Conservation (phyloP, 2,797 vertebrate genomes). For the Otolemur crassicaudatus region DNA sequence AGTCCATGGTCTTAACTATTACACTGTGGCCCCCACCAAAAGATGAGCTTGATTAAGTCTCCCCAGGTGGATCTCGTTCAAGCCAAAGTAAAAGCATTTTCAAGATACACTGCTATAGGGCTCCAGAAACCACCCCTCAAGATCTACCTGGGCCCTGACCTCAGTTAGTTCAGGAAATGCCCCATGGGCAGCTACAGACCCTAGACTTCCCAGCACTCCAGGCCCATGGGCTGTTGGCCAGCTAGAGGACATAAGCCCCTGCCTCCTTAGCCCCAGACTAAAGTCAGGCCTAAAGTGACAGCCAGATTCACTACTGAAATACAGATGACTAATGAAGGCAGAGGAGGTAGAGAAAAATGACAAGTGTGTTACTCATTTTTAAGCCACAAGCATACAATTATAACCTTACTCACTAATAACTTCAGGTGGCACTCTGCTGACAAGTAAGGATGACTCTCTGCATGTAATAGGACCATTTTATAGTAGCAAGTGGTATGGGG, state of each 20-base stretch:
- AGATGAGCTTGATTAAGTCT: not conserved
- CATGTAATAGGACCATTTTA: not conserved
- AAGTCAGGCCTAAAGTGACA: constrained; percentile 55
- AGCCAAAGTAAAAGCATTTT: not conserved
- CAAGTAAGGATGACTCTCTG: constrained; percentile 65
- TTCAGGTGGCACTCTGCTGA: constrained; percentile 74
- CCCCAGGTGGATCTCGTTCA: not conserved
- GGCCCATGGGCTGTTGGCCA: not conserved
- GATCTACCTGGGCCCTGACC: not conserved
- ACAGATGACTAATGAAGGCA: constrained; percentile 76
- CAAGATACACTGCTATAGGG: not conserved
- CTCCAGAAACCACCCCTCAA: not conserved
- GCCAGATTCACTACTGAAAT: constrained; percentile 25
- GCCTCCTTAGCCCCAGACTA: not conserved
- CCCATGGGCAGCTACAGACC: not conserved
- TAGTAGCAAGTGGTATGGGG: constrained; percentile 1
- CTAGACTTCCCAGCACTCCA: not conserved
- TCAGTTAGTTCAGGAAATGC: not conserved
- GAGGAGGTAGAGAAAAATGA: constrained; percentile 70
- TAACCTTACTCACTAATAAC: constrained; percentile 80
- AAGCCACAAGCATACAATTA: constrained; percentile 71
- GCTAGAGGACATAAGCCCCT: not conserved
- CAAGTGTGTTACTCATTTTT: constrained; percentile 73
- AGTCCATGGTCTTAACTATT: not conserved
- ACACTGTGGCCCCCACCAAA: not conserved